These are phyloP conservation scores for Phodopus roborovskii DNA, from an alignment of 2,113 vertebrate species.

Conservation along the genomic window DNA sequence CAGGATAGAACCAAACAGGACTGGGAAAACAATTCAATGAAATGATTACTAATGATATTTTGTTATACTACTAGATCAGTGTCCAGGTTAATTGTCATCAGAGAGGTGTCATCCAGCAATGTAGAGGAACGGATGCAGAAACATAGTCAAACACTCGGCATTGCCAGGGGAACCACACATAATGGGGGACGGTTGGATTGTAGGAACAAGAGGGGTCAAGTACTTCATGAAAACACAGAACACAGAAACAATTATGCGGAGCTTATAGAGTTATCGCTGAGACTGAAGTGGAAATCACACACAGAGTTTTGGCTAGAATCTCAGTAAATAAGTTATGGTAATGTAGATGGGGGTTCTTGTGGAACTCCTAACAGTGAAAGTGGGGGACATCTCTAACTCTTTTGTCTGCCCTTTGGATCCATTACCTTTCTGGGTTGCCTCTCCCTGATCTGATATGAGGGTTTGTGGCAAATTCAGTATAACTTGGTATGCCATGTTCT, in stretches of 20 bases:
- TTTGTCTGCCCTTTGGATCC: neutral
- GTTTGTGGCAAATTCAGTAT: neutral
- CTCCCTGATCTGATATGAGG: neutral
- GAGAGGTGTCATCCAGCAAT: neutral
- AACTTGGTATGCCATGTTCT: neutral
- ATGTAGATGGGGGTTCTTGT: neutral
- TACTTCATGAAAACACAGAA: neutral
- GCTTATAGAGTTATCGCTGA: neutral
- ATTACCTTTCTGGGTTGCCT: neutral
- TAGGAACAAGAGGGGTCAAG: neutral
- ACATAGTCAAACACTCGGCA: neutral
- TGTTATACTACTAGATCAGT: neutral
- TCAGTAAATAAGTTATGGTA: neutral
- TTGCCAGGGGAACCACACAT: neutral
- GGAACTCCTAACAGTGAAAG: too few relatives aligned
- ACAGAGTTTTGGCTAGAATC: neutral
- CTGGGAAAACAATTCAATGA: neutral
- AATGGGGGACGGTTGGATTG: neutral
- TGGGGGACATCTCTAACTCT: neutral
- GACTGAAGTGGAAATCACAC: neutral
- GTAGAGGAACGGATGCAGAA: neutral
- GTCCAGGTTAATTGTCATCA: neutral
- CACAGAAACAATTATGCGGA: neutral
- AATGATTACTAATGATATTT: neutral
- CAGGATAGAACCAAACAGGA: neutral